Percentiles rank a stretch among this genome's conserved stretches.
Conservation (phyloP, 2,797 vertebrate species). For the Tauraco hartlaubi region DNA sequence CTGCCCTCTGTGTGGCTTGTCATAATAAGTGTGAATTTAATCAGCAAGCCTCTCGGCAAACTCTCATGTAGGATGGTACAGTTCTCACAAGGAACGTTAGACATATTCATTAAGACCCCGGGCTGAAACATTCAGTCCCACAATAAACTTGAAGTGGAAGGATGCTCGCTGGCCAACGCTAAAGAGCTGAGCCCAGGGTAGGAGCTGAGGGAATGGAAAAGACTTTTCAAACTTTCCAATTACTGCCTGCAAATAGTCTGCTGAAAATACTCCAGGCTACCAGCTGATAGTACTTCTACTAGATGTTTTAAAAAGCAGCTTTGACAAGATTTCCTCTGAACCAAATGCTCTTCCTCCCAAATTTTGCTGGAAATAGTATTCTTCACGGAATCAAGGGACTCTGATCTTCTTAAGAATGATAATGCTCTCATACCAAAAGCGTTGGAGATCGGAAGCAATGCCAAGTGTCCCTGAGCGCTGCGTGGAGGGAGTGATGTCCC, state of each 20-base stretch:
- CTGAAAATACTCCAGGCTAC: not conserved
- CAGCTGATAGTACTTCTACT: not conserved
- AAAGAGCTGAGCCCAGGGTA: not conserved
- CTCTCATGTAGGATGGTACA: not conserved
- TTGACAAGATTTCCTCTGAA: not conserved
- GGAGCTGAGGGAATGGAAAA: not conserved
- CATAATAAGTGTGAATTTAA: not conserved
- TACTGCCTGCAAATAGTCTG: not conserved
- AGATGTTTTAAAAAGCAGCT: not conserved
- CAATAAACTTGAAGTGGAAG: not conserved
- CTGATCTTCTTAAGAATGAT: not conserved
- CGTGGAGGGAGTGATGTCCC: rapidly evolving
- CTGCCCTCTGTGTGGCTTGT: not conserved
- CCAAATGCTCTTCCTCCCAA: not conserved
- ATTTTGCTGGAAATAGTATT: not conserved
- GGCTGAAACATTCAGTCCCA: not conserved
- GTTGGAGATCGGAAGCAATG: not conserved
- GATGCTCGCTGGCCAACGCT: rapidly evolving
- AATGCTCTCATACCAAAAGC: not conserved
- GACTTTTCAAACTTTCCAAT: not conserved
- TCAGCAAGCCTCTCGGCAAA: not conserved
- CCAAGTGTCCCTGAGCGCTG: not conserved
- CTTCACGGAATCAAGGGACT: not conserved
- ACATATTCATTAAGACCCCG: not conserved
- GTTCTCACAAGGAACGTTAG: not conserved